A percentile compares a stretch with the other conserved stretches of the same genome.
These are phyloP conservation scores for Philopedon plagiatum DNA, from an alignment of 2,888 invertebrate genomes.

Conservation along the genomic window DNA sequence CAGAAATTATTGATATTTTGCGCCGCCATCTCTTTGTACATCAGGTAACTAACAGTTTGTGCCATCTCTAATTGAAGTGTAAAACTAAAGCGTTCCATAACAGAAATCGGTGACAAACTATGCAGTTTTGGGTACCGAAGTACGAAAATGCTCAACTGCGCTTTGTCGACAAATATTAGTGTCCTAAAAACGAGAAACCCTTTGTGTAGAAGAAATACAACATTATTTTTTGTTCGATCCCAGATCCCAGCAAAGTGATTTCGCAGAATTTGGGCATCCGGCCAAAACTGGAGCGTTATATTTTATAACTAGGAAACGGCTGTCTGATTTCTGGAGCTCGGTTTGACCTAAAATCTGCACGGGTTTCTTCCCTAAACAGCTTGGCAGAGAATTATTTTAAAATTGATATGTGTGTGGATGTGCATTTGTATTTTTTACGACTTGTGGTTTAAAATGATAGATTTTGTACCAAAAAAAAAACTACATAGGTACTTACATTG, in stretches of 20 bases:
- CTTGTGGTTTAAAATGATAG: too few relatives aligned
- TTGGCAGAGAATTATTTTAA: constrained; percentile 2
- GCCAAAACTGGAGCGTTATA: constrained; percentile 4
- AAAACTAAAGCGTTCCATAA: too few relatives aligned
- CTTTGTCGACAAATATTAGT: not conserved
- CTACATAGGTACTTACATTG: too few relatives aligned
- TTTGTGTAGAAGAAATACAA: not conserved
- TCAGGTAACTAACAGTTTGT: too few relatives aligned
- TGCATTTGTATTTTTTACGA: not conserved
- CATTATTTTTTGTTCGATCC: not conserved
- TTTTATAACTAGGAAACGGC: constrained; percentile 3
- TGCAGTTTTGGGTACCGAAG: not conserved
- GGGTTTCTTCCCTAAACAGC: not conserved
- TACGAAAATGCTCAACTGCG: not conserved
- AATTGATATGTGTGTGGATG: not conserved
- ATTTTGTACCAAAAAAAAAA: too few relatives aligned
- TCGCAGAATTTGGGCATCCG: constrained; percentile 2
- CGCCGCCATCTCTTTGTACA: too few relatives aligned
- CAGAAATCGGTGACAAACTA: too few relatives aligned
- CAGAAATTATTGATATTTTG: too few relatives aligned
- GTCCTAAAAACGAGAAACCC: not conserved
- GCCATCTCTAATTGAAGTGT: too few relatives aligned
- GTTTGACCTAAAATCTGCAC: constrained; percentile 7
- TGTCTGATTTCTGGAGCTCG: not conserved
- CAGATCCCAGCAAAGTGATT: not conserved